Evolutionary conservation across 2,113 vertebrate genomes (phyloP).

Genomic region (Leucosticte australis): DNA sequence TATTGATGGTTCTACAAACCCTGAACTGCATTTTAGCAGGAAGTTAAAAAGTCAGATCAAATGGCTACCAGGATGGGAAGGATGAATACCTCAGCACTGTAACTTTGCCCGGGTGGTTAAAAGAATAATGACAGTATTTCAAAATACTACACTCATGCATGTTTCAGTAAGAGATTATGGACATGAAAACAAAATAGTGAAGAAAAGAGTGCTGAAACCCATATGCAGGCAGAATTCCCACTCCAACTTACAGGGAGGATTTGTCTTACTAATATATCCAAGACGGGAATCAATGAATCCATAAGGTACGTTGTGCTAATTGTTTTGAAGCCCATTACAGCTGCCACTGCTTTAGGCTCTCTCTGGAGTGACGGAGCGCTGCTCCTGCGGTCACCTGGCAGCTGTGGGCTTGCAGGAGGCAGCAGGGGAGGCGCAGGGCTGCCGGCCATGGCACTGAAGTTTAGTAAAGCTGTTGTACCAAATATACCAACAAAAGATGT

Average conservation of each 20-base stretch:
- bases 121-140: neutral
- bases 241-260: neutral
- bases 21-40: neutral
- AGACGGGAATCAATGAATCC: neutral
- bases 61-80: neutral
- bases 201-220: neutral
- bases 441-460: fast-evolving
- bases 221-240: neutral
- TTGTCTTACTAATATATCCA: neutral
- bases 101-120: neutral
- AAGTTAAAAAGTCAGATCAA: neutral
- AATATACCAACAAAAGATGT: neutral
- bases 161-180: neutral
- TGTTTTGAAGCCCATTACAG: neutral
- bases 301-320: neutral
- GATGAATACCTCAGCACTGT: neutral
- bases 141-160: neutral
- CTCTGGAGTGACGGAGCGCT: neutral
- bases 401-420: neutral
- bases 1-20: neutral
- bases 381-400: neutral
- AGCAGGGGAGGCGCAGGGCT: neutral
- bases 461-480: neutral
- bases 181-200: neutral
- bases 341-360: neutral